Evolutionary conservation across 2,113 vertebrate genomes (phyloP).

Genomic region (Etheostoma spectabile): DNA sequence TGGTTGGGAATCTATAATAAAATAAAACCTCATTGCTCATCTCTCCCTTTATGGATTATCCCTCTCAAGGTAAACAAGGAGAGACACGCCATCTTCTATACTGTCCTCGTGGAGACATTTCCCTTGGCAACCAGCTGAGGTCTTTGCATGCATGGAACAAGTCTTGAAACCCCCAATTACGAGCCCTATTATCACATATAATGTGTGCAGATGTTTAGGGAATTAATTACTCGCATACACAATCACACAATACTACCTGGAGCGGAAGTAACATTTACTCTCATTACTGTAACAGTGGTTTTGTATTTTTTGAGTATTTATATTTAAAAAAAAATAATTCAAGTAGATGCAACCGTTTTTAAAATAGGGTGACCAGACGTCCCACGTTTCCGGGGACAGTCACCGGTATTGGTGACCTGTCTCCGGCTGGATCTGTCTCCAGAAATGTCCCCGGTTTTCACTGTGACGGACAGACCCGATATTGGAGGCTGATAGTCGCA

Average conservation of each 20-base stretch:
- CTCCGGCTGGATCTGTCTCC: too few species aligned
- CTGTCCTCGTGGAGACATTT: slow-evolving; percentile 31
- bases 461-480: too few species aligned
- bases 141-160: slow-evolving; percentile 31
- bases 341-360: too few species aligned
- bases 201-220: slow-evolving; percentile 27
- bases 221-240: slow-evolving; percentile 55
- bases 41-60: neutral
- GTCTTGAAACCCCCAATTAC: slow-evolving; percentile 53
- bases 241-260: neutral
- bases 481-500: too few species aligned
- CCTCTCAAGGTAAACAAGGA: slow-evolving; percentile 24
- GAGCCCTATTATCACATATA: slow-evolving; percentile 38
- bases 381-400: too few species aligned
- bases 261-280: neutral
- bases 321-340: too few species aligned
- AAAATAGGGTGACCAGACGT: too few species aligned
- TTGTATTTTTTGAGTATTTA: neutral
- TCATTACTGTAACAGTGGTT: neutral
- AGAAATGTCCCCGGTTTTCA: too few species aligned
- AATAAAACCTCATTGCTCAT: neutral
- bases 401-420: too few species aligned
- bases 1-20: neutral
- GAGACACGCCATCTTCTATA: slow-evolving; percentile 13
- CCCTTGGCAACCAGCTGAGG: slow-evolving; percentile 58